These are phyloP conservation scores for Idaea biselata DNA, from an alignment of 2,888 invertebrate genomes.

Conservation along the genomic window DNA sequence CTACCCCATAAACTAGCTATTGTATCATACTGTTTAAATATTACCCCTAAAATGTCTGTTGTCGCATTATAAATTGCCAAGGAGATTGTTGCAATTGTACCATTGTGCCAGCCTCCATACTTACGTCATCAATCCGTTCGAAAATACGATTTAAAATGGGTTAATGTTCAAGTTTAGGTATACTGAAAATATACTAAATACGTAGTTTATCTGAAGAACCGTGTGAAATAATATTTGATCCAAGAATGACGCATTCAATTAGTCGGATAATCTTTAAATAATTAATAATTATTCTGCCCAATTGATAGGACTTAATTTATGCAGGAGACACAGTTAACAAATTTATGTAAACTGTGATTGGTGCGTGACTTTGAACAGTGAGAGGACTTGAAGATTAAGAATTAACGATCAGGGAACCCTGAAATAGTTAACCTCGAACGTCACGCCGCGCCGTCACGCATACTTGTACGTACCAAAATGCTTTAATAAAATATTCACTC, in stretches of 20 bases:
- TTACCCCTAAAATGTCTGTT: constrained; percentile 42
- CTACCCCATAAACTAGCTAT: constrained; percentile 31
- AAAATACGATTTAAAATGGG: constrained; percentile 73
- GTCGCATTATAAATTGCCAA: constrained; percentile 50
- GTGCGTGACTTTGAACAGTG: constrained; percentile 56
- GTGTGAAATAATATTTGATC: constrained; percentile 4
- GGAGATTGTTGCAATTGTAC: constrained; percentile 48
- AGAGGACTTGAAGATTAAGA: constrained; percentile 59
- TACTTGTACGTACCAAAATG: constrained; percentile 45
- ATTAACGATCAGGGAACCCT: constrained; percentile 60
- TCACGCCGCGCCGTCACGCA: constrained; percentile 63
- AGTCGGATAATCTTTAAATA: constrained; percentile 17
- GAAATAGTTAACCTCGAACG: constrained; percentile 66
- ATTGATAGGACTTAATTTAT: constrained; percentile 8
- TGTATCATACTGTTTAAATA: constrained; percentile 37
- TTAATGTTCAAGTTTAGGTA: constrained; percentile 64
- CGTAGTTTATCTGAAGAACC: constrained; percentile 34
- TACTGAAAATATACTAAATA: constrained; percentile 56
- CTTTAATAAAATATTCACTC: constrained; percentile 70
- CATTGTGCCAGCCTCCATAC: constrained; percentile 58
- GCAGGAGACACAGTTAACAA: constrained; percentile 21
- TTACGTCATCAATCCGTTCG: constrained; percentile 63
- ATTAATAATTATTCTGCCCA: neutral
- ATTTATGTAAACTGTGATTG: constrained; percentile 48
- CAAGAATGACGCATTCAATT: neutral